A percentile compares a stretch with the other conserved stretches of the same genome.
These are phyloP conservation scores for Callipepla squamata DNA, from an alignment of 2,113 vertebrate species.

Conservation along the genomic window DNA sequence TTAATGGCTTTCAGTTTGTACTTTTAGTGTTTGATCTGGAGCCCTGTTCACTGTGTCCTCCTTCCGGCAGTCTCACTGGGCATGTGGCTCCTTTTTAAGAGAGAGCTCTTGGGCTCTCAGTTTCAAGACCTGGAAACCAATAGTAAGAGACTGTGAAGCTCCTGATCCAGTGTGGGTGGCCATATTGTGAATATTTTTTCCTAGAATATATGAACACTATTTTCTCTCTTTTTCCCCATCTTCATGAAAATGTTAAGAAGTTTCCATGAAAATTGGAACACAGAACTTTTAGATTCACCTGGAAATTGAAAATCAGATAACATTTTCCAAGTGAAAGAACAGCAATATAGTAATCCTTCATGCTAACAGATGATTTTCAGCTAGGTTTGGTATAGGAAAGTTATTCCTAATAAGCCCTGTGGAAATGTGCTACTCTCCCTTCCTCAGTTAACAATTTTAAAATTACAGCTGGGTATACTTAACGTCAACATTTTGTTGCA, in stretches of 20 bases:
- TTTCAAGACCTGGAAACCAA: not conserved
- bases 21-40: constrained; percentile 9
- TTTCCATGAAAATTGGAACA: not conserved
- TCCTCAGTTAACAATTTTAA: not conserved
- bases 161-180: not conserved
- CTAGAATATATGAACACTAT: not conserved
- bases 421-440: not conserved
- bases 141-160: not conserved
- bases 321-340: not conserved
- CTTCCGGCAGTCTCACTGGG: not conserved
- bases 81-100: fast-evolving
- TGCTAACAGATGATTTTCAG: not conserved
- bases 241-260: not conserved
- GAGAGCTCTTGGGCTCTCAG: not conserved
- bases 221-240: not conserved
- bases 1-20: constrained; percentile 47
- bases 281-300: not conserved
- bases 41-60: not conserved
- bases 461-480: not conserved
- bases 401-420: not conserved
- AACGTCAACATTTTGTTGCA: not conserved
- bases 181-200: not conserved
- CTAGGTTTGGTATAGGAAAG: not conserved
- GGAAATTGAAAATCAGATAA: not conserved
- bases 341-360: not conserved